A percentile compares a stretch with the other conserved stretches of the same genome.
Conservation (phyloP, 2,888 invertebrate species). For the Conops quadrifasciatus region DNA sequence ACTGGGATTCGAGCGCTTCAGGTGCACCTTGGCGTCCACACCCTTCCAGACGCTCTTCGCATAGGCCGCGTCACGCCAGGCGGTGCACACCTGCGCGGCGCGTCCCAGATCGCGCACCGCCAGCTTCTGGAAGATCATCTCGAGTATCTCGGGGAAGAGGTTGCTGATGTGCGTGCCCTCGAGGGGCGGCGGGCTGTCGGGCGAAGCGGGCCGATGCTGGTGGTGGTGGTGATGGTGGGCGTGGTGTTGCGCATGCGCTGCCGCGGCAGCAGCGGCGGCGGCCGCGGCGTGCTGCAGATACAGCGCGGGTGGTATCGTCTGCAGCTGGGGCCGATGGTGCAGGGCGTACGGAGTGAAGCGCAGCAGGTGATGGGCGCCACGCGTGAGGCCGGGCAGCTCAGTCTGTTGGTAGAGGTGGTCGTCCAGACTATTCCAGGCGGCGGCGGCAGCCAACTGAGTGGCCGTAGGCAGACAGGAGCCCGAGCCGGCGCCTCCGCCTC, state of each 20-base stretch:
- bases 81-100: constrained; percentile 87
- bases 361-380: constrained; percentile 63
- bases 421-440: constrained; percentile 55
- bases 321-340: constrained; percentile 72
- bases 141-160: constrained; percentile 90
- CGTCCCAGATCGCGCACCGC: constrained; percentile 88
- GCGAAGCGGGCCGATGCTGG: constrained; percentile 58
- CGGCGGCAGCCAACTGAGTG: constrained; percentile 48
- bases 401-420: constrained; percentile 64
- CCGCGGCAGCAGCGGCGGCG: constrained; percentile 54
- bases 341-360: constrained; percentile 72
- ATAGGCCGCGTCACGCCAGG: constrained; percentile 93
- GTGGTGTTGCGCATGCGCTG: constrained; percentile 59
- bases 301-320: constrained; percentile 58
- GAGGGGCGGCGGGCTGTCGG: constrained; percentile 66
- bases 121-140: constrained; percentile 89
- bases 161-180: constrained; percentile 82
- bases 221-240: constrained; percentile 62
- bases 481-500: constrained; percentile 43
- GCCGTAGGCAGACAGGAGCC: constrained; percentile 47
- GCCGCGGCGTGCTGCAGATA: constrained; percentile 56
- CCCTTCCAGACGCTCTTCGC: constrained; percentile 93
- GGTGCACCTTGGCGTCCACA: constrained; percentile 89
- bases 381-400: constrained; percentile 63
- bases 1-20: constrained; percentile 82